Evolutionary conservation across 2,888 invertebrate genomes (phyloP).

Genomic region (Synanthedon formicaeformis): DNA sequence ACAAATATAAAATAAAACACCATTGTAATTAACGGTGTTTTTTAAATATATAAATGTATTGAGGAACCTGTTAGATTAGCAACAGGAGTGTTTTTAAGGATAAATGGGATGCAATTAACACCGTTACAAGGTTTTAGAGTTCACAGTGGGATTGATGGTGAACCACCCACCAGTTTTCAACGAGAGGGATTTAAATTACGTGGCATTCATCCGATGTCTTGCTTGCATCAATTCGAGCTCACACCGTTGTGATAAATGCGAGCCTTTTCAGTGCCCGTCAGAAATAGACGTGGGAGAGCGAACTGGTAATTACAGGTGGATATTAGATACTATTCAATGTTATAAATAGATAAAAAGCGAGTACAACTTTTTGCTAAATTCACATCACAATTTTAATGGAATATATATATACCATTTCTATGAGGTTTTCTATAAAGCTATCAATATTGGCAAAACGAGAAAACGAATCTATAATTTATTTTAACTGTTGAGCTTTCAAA

Average conservation of each 20-base stretch:
- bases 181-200: constrained; percentile 45
- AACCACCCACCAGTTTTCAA: constrained; percentile 38
- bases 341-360: constrained; percentile 12
- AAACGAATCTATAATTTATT: too few relatives aligned
- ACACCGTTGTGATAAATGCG: constrained; percentile 47
- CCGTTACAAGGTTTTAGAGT: constrained; percentile 17
- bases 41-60: too few relatives aligned
- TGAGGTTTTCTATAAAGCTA: not conserved
- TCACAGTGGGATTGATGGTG: constrained; percentile 34
- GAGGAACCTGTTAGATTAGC: constrained; percentile 4
- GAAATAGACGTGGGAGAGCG: constrained; percentile 35
- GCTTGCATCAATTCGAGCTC: constrained; percentile 28
- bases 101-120: constrained; percentile 36
- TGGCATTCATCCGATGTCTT: constrained; percentile 31
- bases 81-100: constrained; percentile 15
- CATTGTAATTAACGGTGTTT: too few relatives aligned
- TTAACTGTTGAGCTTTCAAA: too few relatives aligned
- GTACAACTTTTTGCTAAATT: constrained; percentile 2
- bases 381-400: not conserved
- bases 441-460: too few relatives aligned
- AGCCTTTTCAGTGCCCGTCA: constrained; percentile 43
- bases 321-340: not conserved
- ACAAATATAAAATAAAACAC: too few relatives aligned
- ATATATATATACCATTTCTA: not conserved
- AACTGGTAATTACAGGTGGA: constrained; percentile 30